Conservation (phyloP, 1,140 invertebrate genomes). For the Bombus balteatus region DNA sequence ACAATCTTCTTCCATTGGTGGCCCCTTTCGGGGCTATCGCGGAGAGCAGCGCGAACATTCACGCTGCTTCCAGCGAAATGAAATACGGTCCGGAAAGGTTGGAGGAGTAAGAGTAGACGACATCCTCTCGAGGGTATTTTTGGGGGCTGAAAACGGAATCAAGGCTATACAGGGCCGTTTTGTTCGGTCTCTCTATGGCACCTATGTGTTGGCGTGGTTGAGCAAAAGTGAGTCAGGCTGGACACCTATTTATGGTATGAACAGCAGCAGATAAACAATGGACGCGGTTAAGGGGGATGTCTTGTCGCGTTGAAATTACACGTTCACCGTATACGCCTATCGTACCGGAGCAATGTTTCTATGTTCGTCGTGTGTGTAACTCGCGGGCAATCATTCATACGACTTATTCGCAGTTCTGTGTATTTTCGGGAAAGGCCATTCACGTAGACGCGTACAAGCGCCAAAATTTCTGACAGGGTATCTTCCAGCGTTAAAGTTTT, state of each 20-base stretch:
- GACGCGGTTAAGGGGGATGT: constrained; percentile 49
- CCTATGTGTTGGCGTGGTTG: constrained; percentile 18
- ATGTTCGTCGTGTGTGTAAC: not conserved
- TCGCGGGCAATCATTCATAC: constrained; percentile 18
- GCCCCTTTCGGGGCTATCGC: constrained; percentile 12
- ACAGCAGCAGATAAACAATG: constrained; percentile 64
- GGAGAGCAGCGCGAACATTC: constrained; percentile 6
- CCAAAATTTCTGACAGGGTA: not conserved
- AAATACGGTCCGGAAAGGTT: constrained; percentile 43
- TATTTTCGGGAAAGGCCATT: not conserved
- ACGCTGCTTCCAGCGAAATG: constrained; percentile 34
- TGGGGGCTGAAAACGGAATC: constrained; percentile 21
- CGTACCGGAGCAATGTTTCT: not conserved
- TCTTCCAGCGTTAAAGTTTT: not conserved
- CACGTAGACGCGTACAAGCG: not conserved
- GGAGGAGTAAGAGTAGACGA: not conserved
- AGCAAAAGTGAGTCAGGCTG: constrained; percentile 32
- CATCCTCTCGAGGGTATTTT: constrained; percentile 41
- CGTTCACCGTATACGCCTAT: constrained; percentile 7
- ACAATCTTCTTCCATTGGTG: constrained; percentile 45
- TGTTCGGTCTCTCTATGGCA: constrained; percentile 38
- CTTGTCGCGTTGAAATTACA: constrained; percentile 34
- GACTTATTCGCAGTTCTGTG: not conserved
- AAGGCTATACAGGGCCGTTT: constrained; percentile 24
- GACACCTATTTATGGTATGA: constrained; percentile 62